Evolutionary conservation across 1,140 invertebrate genomes (phyloP), one percentile per base, ranked within the genome.

Genomic region (Anastatus disparis): DNA sequence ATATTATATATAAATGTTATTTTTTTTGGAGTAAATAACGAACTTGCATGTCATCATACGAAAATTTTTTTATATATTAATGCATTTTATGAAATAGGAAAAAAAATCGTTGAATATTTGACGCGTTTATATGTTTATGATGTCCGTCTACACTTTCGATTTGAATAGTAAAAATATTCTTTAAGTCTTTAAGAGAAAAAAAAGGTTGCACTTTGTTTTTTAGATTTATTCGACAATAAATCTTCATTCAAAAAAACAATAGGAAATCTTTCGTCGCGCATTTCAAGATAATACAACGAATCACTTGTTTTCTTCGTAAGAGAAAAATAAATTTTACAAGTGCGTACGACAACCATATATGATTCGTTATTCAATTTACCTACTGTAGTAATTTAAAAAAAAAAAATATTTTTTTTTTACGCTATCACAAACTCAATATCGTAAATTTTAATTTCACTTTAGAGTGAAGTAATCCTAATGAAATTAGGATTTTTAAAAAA

Each of bases 21-120:
- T n/a, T n/a, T n/a, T n/a, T n/a, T n/a, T n/a, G n/a, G n/a, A n/a
- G n/a, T n/a, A n/a, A n/a, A n/a, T n/a, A n/a, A 50, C 46, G 58
- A 63, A 48, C 44, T 63, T n/a, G n/a, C 44, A 35, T 50, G 59
- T 63, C 44, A 35, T 35, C 59, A n/a, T n/a, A n/a, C 59, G 44
- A 63, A 26, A 44, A 4, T 63, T 50, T 63, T 63, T 63, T 63
- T 27, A 42, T 50, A 9, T 15, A 2, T 17, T 63, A n/a, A 35
- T 29, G 17, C 9, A 6, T 44, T 15, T 9, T 15, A 15, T 44
- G n/a, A n/a, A n/a, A 44, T 44, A 29, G 59, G 13, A 17, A 62
- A 50, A 64, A 44, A 64, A 64, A 38, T 64, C 46, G 61, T 64
- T 64, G 46, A 64, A 64, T 64, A 64, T 64, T 64, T 35, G 61